Percentiles rank a stretch among this genome's conserved stretches.
Evolutionary conservation across 2,113 vertebrate species (phyloP).

Genomic region (Brachypteracias leptosomus): DNA sequence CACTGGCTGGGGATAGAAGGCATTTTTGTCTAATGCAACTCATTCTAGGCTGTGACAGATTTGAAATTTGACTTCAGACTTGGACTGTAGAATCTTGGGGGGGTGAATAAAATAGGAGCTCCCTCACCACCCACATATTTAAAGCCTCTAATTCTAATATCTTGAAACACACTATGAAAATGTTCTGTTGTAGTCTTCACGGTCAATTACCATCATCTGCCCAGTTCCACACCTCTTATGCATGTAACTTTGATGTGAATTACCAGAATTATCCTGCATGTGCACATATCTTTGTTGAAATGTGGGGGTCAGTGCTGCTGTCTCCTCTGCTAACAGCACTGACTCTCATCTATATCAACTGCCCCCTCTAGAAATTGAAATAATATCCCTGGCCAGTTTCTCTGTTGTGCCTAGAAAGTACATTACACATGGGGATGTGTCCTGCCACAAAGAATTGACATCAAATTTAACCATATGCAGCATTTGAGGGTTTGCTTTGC

Average conservation of each 20-base stretch:
- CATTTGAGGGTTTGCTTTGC: neutral
- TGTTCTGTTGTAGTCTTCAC: constrained; percentile 14
- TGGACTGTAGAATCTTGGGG: neutral
- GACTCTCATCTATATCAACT: neutral
- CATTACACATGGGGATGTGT: neutral
- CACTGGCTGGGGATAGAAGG: neutral
- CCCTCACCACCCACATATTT: neutral
- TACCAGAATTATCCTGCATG: neutral
- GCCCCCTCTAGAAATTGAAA: constrained; percentile 29
- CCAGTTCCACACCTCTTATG: neutral
- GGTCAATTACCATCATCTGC: constrained; percentile 28
- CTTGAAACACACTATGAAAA: neutral
- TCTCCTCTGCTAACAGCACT: neutral
- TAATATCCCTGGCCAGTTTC: constrained; percentile 35
- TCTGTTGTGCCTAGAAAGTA: neutral
- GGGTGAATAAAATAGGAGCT: neutral
- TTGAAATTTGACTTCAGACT: neutral
- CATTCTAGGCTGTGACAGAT: neutral
- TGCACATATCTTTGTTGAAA: neutral
- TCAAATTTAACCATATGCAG: neutral
- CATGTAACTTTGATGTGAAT: constrained; percentile 20
- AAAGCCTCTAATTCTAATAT: neutral
- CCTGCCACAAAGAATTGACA: constrained; percentile 39
- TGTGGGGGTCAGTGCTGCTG: constrained; percentile 13
- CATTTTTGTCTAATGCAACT: neutral